phyloP scores from a whole-genome alignment of 1,140 invertebrate genomes.

The Saccostrea echinata region DNA sequence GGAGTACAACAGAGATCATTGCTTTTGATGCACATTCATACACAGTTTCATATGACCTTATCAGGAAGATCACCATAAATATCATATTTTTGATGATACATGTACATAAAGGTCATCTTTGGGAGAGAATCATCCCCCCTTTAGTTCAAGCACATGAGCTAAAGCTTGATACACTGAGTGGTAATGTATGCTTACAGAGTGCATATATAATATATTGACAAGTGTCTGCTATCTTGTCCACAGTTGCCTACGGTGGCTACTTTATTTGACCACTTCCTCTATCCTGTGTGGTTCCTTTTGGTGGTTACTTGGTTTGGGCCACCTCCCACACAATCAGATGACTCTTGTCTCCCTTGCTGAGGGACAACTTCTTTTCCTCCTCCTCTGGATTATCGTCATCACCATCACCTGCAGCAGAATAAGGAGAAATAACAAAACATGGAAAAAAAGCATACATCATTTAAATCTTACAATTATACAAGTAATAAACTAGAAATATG shows the following conservation, averaged over 20 bases:
- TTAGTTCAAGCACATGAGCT: constrained; percentile 4
- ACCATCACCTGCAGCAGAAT: constrained; percentile 67
- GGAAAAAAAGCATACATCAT: background rate
- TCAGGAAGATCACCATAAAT: background rate
- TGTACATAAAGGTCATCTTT: background rate
- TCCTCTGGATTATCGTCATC: constrained; percentile 74
- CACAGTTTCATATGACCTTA: background rate
- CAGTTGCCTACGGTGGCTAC: background rate
- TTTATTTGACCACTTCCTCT: background rate
- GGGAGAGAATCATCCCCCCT: background rate
- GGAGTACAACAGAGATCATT: background rate
- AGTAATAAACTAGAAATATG: too few species aligned
- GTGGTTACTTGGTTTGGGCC: constrained; percentile 63
- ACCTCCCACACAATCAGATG: constrained; percentile 97
- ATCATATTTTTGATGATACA: background rate
- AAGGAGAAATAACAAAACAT: background rate
- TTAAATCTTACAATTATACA: too few species aligned
- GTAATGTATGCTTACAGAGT: constrained; percentile 15
- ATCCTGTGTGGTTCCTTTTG: background rate
- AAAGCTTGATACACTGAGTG: background rate
- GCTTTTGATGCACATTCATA: constrained; percentile 8
- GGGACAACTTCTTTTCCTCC: constrained; percentile 67
- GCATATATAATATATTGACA: constrained; percentile 17
- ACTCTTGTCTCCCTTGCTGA: constrained; percentile 88
- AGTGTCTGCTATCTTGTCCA: background rate